phyloP scores from a whole-genome alignment of 2,113 vertebrate genomes.

The Chloebia gouldiae region DNA sequence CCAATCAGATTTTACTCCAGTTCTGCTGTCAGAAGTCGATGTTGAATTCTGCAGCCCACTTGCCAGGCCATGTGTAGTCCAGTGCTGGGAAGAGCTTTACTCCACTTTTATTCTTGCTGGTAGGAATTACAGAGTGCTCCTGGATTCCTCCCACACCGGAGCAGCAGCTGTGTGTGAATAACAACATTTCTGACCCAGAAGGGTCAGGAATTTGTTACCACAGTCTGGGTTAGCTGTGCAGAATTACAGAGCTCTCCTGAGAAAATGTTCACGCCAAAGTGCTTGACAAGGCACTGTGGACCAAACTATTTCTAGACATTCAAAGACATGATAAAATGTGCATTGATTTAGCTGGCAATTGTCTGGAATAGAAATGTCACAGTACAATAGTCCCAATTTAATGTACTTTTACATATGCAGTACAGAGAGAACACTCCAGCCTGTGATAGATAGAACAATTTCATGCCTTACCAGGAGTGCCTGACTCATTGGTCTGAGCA shows the following conservation, averaged over 20 bases:
- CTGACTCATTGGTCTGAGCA: not conserved
- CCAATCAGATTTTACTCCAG: not conserved
- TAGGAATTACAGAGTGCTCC: not conserved
- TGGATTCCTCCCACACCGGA: not conserved
- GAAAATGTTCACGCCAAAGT: not conserved
- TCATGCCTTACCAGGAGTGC: not conserved
- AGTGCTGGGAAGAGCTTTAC: not conserved
- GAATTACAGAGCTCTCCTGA: not conserved
- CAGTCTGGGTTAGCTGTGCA: not conserved
- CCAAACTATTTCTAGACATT: not conserved
- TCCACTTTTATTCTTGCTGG: not conserved
- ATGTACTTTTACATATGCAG: not conserved
- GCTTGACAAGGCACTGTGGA: not conserved
- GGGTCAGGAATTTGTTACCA: not conserved
- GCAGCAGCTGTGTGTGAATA: not conserved
- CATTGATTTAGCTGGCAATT: conserved; percentile 9
- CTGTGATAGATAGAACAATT: not conserved
- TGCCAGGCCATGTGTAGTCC: not conserved
- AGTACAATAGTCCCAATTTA: not conserved
- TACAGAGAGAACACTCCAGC: not conserved
- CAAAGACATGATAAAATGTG: not conserved
- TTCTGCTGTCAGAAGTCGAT: not conserved
- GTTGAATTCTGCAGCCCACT: not conserved
- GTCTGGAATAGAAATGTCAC: conserved; percentile 17
- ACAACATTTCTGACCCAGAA: not conserved